Percentiles rank a stretch among this genome's conserved stretches.
Evolutionary conservation across 1,140 invertebrate species (phyloP).

Genomic region (Battus philenor): DNA sequence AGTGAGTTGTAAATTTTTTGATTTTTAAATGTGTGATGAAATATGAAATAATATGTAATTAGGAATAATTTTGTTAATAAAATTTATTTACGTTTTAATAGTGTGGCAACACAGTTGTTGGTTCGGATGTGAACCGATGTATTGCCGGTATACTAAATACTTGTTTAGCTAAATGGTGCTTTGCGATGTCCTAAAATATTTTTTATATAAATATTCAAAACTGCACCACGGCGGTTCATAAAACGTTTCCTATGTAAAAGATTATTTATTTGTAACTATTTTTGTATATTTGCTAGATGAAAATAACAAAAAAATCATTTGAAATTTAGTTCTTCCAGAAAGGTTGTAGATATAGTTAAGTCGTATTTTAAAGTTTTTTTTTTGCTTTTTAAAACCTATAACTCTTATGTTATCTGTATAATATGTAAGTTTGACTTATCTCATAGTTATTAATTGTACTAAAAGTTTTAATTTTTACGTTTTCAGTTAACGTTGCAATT

Average conservation of each 20-base stretch:
- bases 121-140: no score
- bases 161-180: slow-evolving; percentile 37
- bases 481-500: slow-evolving; percentile 40
- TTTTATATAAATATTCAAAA: slow-evolving; percentile 23
- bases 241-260: slow-evolving; percentile 56
- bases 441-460: slow-evolving; percentile 64
- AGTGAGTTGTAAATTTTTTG: neutral
- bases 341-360: slow-evolving; percentile 58
- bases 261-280: slow-evolving; percentile 73
- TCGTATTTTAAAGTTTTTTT: slow-evolving; percentile 40
- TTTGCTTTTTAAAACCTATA: slow-evolving; percentile 28
- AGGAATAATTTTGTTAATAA: slow-evolving; percentile 9
- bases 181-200: slow-evolving; percentile 31
- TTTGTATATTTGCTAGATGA: slow-evolving; percentile 60
- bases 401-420: slow-evolving; percentile 57
- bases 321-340: slow-evolving; percentile 57
- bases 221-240: slow-evolving; percentile 26
- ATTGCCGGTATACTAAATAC: no score
- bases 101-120: neutral
- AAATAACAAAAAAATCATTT: slow-evolving; percentile 32
- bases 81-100: slow-evolving; percentile 1
- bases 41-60: neutral
- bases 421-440: slow-evolving; percentile 66
- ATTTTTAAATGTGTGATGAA: slow-evolving; percentile 7
- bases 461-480: slow-evolving; percentile 42